Base-by-base conservation (phyloP, 2,113 vertebrate species). In the Phaethornis superciliosus region DNA sequence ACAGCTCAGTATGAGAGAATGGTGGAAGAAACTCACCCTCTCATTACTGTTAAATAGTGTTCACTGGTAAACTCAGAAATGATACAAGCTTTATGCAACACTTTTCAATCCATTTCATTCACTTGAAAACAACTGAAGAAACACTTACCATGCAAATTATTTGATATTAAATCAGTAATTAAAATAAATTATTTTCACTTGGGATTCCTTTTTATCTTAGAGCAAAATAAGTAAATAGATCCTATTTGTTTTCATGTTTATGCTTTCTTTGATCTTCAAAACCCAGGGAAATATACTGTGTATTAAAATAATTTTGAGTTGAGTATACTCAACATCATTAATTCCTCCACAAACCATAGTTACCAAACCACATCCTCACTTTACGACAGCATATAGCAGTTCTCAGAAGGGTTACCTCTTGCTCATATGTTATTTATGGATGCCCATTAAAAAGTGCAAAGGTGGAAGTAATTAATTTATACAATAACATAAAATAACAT, bases 241-340 rank as follows among this genome's bases (percentile, higher is more conserved):
- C 30, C 55, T 33, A 71, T 88, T 93, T 95, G 68, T 93, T 78
- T 93, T 71, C 79, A 80, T 81, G 71, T 85, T 96, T 87, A 71
- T 77, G 30, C 42, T 67, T 81, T 78, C 85, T 95, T 90, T 92
- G 94, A 93, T 93, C 95, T 89, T 83, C 70, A 88, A 92, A 92
- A 88, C 44, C 87, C 24, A 67, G 3, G 32, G 47, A 91, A 94
- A 90, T 88, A 85, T 20, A 71, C 62, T 82, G 58, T 19, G 4
- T 30, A 74, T 89, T 85, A 67, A 92, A 91, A 51, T 54, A 82
- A 68, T 88, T 94, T 80, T 65, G 40, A 40, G 40, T 40, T 40
- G 40, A 40, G 17, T 52, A 88, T 42, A 89, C n/a, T 74, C 56
- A 77, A 2, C 68, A 80, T 56, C 33, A 76, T 84, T 81, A 90